These are phyloP conservation scores for Theretra japonica DNA, from an alignment of 2,888 invertebrate genomes.

Conservation along the genomic window DNA sequence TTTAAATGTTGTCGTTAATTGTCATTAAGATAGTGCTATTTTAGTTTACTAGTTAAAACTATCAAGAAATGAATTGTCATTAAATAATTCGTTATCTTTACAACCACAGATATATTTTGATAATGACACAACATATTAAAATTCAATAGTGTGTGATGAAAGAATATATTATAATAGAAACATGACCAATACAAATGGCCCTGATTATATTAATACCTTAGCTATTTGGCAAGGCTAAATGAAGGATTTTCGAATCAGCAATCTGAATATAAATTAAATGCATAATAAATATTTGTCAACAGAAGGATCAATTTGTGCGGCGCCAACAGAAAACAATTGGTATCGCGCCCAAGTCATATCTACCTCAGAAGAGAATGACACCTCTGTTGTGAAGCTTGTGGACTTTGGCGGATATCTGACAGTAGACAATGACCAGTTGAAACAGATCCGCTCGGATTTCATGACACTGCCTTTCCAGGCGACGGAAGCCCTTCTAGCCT, in stretches of 20 bases:
- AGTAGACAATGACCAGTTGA: constrained; percentile 90
- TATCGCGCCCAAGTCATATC: constrained; percentile 93
- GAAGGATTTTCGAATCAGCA: neutral
- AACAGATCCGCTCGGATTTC: constrained; percentile 97
- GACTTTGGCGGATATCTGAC: constrained; percentile 97
- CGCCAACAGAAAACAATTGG: constrained; percentile 94
- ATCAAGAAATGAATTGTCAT: neutral
- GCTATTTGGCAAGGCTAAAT: neutral
- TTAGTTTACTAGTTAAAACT: neutral
- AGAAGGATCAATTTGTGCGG: constrained; percentile 95
- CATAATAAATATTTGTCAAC: constrained; percentile 52
- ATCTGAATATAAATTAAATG: neutral
- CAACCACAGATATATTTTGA: neutral
- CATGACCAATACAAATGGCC: neutral
- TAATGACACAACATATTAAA: neutral
- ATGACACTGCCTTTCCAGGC: constrained; percentile 98
- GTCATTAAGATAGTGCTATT: neutral
- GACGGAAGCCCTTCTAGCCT: constrained; percentile 96
- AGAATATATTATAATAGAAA: neutral
- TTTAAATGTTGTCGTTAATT: too few relatives aligned
- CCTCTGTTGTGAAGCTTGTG: constrained; percentile 93
- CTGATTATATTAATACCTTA: neutral
- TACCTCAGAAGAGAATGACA: constrained; percentile 87
- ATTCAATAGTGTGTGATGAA: neutral
- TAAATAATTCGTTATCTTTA: neutral